phyloP scores from a whole-genome alignment of 2,888 invertebrate genomes.

The Drosophila eohydei region DNA sequence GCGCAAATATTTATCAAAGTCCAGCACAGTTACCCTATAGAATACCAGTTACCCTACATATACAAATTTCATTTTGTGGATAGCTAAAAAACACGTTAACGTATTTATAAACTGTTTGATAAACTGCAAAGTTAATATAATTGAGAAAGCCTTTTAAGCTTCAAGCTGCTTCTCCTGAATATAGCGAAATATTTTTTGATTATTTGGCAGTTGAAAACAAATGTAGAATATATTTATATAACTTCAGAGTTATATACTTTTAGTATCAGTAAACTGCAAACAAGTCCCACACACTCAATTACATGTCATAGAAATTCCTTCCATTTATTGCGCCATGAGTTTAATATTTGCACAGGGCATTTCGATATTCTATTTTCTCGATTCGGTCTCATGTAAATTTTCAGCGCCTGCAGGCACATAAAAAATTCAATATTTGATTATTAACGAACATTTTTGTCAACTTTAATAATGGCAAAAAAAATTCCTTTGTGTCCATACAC shows the following conservation, averaged over 20 bases:
- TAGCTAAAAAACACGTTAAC: neutral
- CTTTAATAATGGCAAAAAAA: neutral
- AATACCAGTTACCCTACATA: neutral
- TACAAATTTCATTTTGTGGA: no score
- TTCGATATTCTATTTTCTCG: neutral
- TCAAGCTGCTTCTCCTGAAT: neutral
- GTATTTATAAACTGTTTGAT: no score
- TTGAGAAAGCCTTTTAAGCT: neutral
- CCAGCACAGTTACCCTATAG: neutral
- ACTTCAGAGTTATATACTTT: no score
- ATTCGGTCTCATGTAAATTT: neutral
- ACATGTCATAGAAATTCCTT: neutral
- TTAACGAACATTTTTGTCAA: neutral
- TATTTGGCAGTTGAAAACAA: neutral
- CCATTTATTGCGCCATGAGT: neutral
- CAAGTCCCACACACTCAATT: neutral
- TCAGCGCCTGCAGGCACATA: neutral
- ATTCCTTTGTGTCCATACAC: neutral
- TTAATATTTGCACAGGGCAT: neutral
- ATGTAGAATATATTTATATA: neutral
- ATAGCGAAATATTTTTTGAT: neutral
- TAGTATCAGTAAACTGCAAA: neutral
- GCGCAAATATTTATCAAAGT: conserved; percentile 26
- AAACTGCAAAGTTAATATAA: no score
- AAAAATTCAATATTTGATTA: conserved; percentile 3